These are phyloP conservation scores for Zaprionus davidi DNA, from an alignment of 1,140 invertebrate genomes.

Conservation along the genomic window DNA sequence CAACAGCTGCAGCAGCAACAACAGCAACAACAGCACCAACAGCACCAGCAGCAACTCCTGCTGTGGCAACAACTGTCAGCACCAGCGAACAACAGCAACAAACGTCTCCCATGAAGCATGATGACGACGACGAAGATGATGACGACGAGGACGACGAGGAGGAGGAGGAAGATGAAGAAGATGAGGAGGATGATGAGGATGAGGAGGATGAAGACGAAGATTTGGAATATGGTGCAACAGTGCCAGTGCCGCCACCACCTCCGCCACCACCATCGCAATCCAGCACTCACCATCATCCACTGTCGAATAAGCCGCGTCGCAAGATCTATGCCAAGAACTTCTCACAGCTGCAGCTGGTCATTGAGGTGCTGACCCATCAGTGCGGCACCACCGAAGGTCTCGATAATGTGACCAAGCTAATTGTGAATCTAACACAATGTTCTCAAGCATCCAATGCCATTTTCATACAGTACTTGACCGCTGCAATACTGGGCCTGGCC, in stretches of 20 bases:
- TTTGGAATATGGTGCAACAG: constrained; percentile 2
- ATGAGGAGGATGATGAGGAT: constrained; percentile 13
- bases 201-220: constrained; percentile 17
- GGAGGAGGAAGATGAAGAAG: constrained; percentile 9
- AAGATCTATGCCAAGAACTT: constrained; percentile 79
- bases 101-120: background rate
- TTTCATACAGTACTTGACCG: constrained; percentile 74
- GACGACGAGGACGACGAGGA: constrained; percentile 22
- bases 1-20: background rate
- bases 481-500: constrained; percentile 72
- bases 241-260: background rate
- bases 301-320: constrained; percentile 47
- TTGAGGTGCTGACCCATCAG: constrained; percentile 77
- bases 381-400: constrained; percentile 78
- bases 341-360: constrained; percentile 74
- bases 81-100: background rate
- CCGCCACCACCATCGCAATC: background rate
- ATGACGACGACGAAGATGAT: background rate
- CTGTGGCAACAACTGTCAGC: background rate
- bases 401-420: constrained; percentile 76
- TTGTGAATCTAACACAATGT: constrained; percentile 76
- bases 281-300: background rate
- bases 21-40: too few species aligned
- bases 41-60: background rate
- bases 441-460: constrained; percentile 78